Evolutionary conservation across 2,888 invertebrate species (phyloP).

Genomic region (Parthenolecanium corni): DNA sequence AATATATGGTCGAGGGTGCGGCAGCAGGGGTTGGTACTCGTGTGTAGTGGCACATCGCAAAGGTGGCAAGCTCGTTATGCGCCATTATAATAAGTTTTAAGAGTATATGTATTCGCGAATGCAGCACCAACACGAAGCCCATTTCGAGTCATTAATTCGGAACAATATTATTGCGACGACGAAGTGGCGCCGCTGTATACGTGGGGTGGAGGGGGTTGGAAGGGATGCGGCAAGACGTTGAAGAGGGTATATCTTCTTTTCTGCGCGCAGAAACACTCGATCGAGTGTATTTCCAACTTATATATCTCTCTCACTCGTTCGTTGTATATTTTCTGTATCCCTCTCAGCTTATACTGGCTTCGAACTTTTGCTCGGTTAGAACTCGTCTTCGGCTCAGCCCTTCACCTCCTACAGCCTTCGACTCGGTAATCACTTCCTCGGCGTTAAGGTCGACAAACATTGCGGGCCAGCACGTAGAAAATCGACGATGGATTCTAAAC

Average conservation of each 20-base stretch:
- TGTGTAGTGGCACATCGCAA: constrained; percentile 5
- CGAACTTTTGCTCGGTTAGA: too few species aligned
- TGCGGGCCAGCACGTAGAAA: neutral
- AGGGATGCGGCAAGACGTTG: too few species aligned
- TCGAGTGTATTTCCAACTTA: too few species aligned
- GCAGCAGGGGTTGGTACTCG: neutral
- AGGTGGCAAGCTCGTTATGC: constrained; percentile 24
- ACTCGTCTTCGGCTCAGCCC: too few species aligned
- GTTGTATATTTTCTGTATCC: neutral
- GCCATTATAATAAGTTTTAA: constrained; percentile 26
- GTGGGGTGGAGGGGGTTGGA: too few species aligned
- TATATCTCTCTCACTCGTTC: neutral
- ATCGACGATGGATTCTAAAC: too few species aligned
- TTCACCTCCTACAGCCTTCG: neutral
- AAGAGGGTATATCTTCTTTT: too few species aligned
- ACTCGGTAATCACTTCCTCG: constrained; percentile 1
- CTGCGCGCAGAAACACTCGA: too few species aligned
- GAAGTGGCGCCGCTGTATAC: neutral
- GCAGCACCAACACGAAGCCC: constrained; percentile 12
- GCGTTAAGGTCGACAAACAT: constrained; percentile 15
- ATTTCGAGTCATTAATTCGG: constrained; percentile 28
- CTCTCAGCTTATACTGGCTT: neutral
- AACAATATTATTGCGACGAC: constrained; percentile 24
- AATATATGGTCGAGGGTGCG: too few species aligned
- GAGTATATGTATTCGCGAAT: constrained; percentile 18